Evolutionary conservation across 2,113 vertebrate species (phyloP).

Genomic region (Misgurnus mizolepis): DNA sequence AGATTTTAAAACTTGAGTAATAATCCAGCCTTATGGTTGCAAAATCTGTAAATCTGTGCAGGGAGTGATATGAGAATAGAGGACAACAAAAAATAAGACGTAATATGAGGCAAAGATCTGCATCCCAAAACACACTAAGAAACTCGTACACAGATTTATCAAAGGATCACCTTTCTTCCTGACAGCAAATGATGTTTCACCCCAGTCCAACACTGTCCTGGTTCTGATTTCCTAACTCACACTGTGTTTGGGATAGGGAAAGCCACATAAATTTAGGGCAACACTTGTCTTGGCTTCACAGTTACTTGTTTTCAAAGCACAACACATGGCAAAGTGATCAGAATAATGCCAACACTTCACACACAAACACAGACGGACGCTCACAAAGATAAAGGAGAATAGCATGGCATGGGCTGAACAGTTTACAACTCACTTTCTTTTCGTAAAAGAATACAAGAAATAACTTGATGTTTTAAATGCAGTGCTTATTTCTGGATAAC

Average conservation of each 20-base stretch:
- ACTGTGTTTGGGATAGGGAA: not conserved
- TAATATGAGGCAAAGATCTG: constrained; percentile 16
- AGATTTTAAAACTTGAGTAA: too few relatives aligned
- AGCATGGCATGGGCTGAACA: not conserved
- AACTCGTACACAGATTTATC: constrained; percentile 28
- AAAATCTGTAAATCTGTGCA: not conserved
- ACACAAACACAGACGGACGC: not conserved
- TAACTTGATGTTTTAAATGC: constrained; percentile 9
- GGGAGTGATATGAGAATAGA: not conserved
- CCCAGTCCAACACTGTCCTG: constrained; percentile 6
- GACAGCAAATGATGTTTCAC: constrained; percentile 30
- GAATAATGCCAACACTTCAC: not conserved
- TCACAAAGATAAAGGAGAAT: too few relatives aligned
- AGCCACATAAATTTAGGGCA: not conserved
- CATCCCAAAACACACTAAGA: constrained; percentile 1
- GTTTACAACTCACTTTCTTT: constrained; percentile 8
- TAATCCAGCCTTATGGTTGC: too few relatives aligned
- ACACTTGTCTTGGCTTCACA: not conserved
- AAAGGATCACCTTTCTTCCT: constrained; percentile 16
- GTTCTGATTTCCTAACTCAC: constrained; percentile 8
- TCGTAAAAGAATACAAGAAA: not conserved
- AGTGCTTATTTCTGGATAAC: constrained; percentile 20
- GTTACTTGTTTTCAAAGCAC: not conserved
- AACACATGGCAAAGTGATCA: not conserved
- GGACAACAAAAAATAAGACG: not conserved